These are phyloP conservation scores for Scomberomorus guttatus DNA, from an alignment of 2,797 vertebrate genomes.

Conservation along the genomic window DNA sequence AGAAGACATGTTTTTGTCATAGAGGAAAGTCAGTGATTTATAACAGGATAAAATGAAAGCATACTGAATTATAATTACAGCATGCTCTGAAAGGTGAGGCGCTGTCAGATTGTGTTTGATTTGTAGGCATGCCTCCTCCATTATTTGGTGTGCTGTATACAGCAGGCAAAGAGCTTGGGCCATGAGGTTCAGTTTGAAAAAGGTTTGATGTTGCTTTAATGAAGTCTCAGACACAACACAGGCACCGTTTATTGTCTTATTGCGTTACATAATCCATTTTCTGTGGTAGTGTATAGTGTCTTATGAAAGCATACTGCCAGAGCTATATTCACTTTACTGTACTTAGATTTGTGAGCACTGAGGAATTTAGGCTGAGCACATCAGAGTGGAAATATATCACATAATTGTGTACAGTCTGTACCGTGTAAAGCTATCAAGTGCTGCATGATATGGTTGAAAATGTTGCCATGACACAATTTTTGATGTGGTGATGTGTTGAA, in stretches of 20 bases:
- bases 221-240: slow-evolving; percentile 18
- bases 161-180: background rate
- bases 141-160: slow-evolving; percentile 31
- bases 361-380: slow-evolving; percentile 16
- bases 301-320: slow-evolving; percentile 9
- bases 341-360: background rate
- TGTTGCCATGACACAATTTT: background rate
- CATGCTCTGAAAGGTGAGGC: slow-evolving; percentile 44
- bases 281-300: slow-evolving; percentile 7
- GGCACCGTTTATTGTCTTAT: background rate
- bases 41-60: slow-evolving; percentile 43
- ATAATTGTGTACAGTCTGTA: background rate
- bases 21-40: slow-evolving; percentile 46
- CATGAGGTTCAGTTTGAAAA: slow-evolving; percentile 4
- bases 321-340: background rate
- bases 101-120: slow-evolving; percentile 49
- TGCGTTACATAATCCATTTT: slow-evolving; percentile 25
- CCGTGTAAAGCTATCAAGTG: slow-evolving; percentile 3
- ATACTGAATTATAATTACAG: slow-evolving; percentile 48
- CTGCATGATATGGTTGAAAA: background rate
- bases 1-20: slow-evolving; percentile 32
- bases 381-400: background rate
- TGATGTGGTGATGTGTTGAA: background rate
- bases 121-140: slow-evolving; percentile 21
- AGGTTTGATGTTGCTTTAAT: slow-evolving; percentile 24